These are phyloP conservation scores for Enteromius trimaculatus DNA, from an alignment of 2,797 vertebrate species.

Conservation along the genomic window DNA sequence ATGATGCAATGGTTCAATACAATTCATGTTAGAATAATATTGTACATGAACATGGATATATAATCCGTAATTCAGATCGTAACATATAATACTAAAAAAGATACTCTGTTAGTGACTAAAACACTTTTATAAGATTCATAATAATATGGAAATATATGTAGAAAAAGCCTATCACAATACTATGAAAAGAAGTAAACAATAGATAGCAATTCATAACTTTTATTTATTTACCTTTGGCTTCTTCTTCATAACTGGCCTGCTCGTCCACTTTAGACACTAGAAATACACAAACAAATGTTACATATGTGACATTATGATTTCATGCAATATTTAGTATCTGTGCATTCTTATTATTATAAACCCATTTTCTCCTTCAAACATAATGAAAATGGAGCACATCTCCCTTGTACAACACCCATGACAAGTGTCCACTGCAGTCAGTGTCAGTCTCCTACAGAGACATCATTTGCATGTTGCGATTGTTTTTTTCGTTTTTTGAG, in stretches of 20 bases:
- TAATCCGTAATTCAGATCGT: neutral
- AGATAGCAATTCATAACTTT: constrained; percentile 1
- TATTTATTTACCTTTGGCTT: constrained; percentile 86
- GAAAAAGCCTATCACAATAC: constrained; percentile 60
- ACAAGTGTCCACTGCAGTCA: constrained; percentile 41
- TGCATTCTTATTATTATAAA: neutral
- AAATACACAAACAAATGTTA: constrained; percentile 59
- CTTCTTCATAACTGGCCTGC: constrained; percentile 77
- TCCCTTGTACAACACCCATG: constrained; percentile 36
- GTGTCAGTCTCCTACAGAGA: constrained; percentile 31
- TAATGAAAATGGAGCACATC: constrained; percentile 53
- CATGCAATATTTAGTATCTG: neutral
- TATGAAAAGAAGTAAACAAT: constrained; percentile 67
- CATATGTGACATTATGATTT: constrained; percentile 7
- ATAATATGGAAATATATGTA: neutral
- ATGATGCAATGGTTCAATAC: constrained; percentile 42
- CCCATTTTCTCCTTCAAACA: constrained; percentile 39
- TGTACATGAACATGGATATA: neutral
- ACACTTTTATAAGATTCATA: neutral
- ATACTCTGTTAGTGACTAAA: neutral
- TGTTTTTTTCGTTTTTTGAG: constrained; percentile 15
- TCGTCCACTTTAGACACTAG: constrained; percentile 81
- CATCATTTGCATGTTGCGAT: constrained; percentile 20
- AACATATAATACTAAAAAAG: neutral
- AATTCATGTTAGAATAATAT: neutral